Evolutionary conservation across 2,797 vertebrate species (phyloP), one percentile per base, ranked within the genome.

Genomic region (Tapirus indicus): DNA sequence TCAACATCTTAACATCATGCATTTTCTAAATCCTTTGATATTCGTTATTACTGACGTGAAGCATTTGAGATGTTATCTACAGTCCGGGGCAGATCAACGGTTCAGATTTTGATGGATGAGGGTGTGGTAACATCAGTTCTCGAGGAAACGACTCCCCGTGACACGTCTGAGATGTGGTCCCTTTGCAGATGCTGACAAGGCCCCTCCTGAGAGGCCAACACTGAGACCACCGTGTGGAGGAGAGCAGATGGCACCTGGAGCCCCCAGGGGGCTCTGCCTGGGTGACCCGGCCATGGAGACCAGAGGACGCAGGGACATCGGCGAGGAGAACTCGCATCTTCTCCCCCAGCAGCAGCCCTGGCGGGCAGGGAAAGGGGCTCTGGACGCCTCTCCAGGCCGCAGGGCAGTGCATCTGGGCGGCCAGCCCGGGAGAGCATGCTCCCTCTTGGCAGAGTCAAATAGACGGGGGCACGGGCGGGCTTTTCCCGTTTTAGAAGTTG

Each of bases 381-480:
- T 11, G 38, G 8, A 12, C 12, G 21, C 35, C 29, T 4, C 58
- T 84, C 14, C 23, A 16, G 32, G 2, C 38, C 7, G 9, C 47
- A 27, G 21, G 38, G n/a, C 23, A 52, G 49, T 0, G 5, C 4
- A 2, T 7, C 16, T 0, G 2, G 2, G 78, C 58, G 47, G n/a
- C 41, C 32, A 38, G 27, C 18, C 74, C 72, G 10, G 7, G 32
- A n/a, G 44, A 11, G 6, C 54, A 29, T 23, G 54, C 47, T 44
- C 47, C 16, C 47, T 38, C 38, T 21, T 64, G 23, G 5, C 62
- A 29, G 25, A 64, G 38, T 27, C 47, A 5, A 41, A 47, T 5
- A 23, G 74, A 68, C 12, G 0, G 7, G 27, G 25, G 27, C 35
- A n/a, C 23, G 58, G 44, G 5, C 5, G 29, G 6, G 58, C 44